Conservation (phyloP, 2,888 invertebrate species). For the Euplexia lucipara region DNA sequence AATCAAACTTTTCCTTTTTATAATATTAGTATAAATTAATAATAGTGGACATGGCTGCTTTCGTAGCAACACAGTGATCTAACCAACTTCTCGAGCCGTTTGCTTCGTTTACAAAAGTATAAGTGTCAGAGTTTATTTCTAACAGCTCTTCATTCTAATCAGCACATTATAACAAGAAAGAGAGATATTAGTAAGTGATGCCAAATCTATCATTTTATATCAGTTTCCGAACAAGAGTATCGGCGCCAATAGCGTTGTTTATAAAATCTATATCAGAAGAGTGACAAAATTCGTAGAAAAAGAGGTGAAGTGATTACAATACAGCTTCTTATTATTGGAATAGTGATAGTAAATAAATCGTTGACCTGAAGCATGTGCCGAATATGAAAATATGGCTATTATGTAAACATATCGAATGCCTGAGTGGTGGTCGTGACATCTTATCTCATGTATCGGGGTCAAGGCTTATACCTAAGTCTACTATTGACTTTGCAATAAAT, state of each 20-base stretch:
- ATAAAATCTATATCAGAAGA: not conserved
- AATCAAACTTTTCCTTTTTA: no score
- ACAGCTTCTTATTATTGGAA: constrained; percentile 1
- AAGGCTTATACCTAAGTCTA: constrained; percentile 45
- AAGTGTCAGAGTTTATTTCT: no score
- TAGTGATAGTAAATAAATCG: constrained; percentile 34
- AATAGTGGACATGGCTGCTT: no score
- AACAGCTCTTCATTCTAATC: no score
- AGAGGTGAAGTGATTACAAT: not conserved
- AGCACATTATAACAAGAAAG: no score
- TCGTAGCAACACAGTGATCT: no score
- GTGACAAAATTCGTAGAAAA: not conserved
- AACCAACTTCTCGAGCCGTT: no score
- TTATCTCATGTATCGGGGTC: constrained; percentile 59
- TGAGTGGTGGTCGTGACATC: constrained; percentile 53
- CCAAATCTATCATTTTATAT: no score
- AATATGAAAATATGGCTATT: constrained; percentile 46
- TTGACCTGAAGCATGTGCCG: constrained; percentile 40
- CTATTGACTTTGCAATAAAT: constrained; percentile 1
- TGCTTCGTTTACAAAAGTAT: no score
- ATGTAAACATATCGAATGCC: constrained; percentile 57
- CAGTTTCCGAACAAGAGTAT: no score
- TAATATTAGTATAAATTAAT: no score
- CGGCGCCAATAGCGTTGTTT: not conserved
- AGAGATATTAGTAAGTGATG: no score